Base-by-base conservation (phyloP, 2,113 vertebrate genomes). In the Tretioscincus oriximinensis region DNA sequence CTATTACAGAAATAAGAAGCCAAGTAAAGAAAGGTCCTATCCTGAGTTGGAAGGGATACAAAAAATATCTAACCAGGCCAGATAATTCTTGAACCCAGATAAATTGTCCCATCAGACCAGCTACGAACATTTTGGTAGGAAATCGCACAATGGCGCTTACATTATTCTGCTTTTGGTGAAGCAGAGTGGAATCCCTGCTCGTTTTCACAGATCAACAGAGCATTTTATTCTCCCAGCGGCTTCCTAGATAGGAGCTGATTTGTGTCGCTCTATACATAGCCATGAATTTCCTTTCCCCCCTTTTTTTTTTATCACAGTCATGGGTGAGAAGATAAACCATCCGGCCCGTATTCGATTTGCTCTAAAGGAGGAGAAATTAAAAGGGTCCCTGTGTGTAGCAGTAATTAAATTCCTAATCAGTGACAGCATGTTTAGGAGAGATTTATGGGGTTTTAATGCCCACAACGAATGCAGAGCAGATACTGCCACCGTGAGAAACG, bases 401-500 rank as follows among this genome's bases (percentile, higher is more conserved):
- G 86, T 91, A 86, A 85, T 91, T 86, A 84, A 88, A 90, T 90
- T 81, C 85, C 85, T 90, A 88, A 91, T 92, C 86, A 86, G 64
- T 91, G 92, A 83, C 85, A 84, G 86, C 73, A 63, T 63, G 66
- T 84, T 92, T 85, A 92, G 87, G 81, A 86, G 83, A 87, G 90
- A 93, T 88, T 86, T 86, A 93, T 93, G 88, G 73, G 77, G 75
- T 92, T 92, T 91, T 89, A 90, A 87, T 89, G 90, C 82, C 81
- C 69, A 81, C 90, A 90, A 91, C 89, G 87, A 91, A 91, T 92
- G 90, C n/a, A 51, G 82, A 79, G 0, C 77, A 77, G 81, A 9
- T 82, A 85, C 77, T 47, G 82, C 80, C 87, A 74, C 74, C 84
- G 86, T 84, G 84, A 90, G 87, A 87, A n/a, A 82, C 60, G 86